Evolutionary conservation across 2,797 vertebrate species (phyloP).

Genomic region (Lagocephalus sceleratus): DNA sequence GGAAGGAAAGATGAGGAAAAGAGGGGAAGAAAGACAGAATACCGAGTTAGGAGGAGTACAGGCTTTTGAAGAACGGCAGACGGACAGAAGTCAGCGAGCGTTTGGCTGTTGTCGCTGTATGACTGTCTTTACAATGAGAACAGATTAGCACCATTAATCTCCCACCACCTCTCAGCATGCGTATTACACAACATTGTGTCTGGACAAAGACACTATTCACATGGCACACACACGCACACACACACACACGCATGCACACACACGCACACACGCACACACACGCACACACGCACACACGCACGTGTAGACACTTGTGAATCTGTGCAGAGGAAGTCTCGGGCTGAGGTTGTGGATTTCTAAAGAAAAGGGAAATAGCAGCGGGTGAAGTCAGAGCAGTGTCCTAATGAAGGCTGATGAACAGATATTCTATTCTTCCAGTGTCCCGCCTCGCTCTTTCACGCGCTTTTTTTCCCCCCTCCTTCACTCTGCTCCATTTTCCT

Average conservation of each 20-base stretch:
- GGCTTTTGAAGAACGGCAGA: constrained; percentile 4
- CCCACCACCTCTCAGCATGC: constrained; percentile 32
- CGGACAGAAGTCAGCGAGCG: not conserved
- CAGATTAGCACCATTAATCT: constrained; percentile 43
- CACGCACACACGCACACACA: constrained; percentile 15
- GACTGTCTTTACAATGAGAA: constrained; percentile 33
- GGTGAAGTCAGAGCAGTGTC: constrained; percentile 31
- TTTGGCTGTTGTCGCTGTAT: constrained; percentile 13
- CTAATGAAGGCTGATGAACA: constrained; percentile 57
- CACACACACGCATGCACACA: too few species aligned
- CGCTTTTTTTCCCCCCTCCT: constrained; percentile 11
- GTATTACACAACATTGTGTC: constrained; percentile 35
- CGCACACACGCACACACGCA: not conserved
- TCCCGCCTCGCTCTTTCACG: constrained; percentile 11
- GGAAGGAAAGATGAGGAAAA: not conserved
- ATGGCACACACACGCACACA: too few species aligned
- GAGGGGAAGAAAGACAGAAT: not conserved
- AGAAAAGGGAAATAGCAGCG: constrained; percentile 18
- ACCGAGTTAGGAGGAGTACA: not conserved
- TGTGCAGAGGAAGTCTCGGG: constrained; percentile 40
- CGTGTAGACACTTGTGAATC: constrained; percentile 12
- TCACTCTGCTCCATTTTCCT: constrained; percentile 17
- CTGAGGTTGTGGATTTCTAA: constrained; percentile 19
- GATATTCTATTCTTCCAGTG: constrained; percentile 19
- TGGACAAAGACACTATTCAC: constrained; percentile 54